Conservation (phyloP, 2,888 invertebrate genomes). For the Brachypterus glaber region DNA sequence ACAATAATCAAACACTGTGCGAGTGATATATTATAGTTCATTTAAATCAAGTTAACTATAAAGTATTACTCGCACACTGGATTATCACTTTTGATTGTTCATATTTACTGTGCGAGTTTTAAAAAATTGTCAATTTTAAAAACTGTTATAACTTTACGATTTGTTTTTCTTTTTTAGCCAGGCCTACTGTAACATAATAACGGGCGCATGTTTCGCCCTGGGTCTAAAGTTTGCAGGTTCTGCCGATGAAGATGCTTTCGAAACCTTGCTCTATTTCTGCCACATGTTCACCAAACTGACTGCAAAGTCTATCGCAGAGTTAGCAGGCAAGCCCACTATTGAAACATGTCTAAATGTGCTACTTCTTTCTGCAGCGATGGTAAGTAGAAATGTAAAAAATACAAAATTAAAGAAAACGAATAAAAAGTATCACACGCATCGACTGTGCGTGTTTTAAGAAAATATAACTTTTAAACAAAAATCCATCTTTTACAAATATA, state of each 20-base stretch:
- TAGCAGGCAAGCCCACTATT: constrained; percentile 82
- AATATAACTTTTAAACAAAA: no score
- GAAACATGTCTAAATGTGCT: constrained; percentile 82
- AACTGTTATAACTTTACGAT: constrained; percentile 6
- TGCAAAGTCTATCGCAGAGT: constrained; percentile 66
- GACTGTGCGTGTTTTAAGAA: background rate
- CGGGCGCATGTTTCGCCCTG: constrained; percentile 89
- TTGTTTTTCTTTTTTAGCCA: constrained; percentile 51
- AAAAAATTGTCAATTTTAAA: constrained; percentile 7
- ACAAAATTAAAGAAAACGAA: constrained; percentile 5
- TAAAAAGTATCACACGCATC: background rate
- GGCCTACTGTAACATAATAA: constrained; percentile 92
- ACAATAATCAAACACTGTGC: no score
- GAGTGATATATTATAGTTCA: no score
- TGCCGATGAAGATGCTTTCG: constrained; percentile 70
- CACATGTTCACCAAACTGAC: constrained; percentile 58
- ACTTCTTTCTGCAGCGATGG: constrained; percentile 71
- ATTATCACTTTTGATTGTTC: no score
- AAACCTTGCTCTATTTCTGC: constrained; percentile 65
- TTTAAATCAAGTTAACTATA: no score
- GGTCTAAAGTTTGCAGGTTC: constrained; percentile 92
- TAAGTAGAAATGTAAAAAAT: constrained; percentile 34
- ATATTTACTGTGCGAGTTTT: no score
- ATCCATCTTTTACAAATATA: no score
- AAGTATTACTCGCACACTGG: no score